A percentile compares a stretch with the other conserved stretches of the same genome.
These are phyloP conservation scores for Vulpes ferrilata DNA, from an alignment of 2,113 vertebrate species.

Conservation along the genomic window DNA sequence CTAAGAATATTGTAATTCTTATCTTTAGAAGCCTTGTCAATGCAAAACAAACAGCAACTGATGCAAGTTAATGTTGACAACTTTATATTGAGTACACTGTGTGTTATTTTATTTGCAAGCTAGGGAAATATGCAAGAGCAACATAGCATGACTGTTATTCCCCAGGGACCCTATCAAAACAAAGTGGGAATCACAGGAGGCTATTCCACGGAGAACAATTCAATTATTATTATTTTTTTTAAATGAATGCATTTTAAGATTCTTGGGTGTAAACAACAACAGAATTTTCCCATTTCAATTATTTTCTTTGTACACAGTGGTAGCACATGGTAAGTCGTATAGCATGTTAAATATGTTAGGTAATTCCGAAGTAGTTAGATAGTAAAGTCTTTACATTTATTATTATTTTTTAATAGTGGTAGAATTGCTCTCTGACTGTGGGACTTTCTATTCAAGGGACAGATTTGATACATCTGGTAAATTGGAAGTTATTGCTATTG, in stretches of 20 bases:
- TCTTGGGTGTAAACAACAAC: constrained; percentile 63
- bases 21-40: constrained; percentile 67
- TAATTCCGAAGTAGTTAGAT: constrained; percentile 48
- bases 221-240: constrained; percentile 52
- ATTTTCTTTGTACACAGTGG: constrained; percentile 46
- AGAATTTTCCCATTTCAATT: constrained; percentile 32
- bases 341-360: constrained; percentile 42
- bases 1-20: constrained; percentile 69
- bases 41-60: constrained; percentile 65
- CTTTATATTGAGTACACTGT: constrained; percentile 68
- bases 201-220: constrained; percentile 72
- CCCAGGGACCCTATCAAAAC: constrained; percentile 59
- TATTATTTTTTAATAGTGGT: constrained; percentile 52
- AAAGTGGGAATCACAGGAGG: constrained; percentile 68
- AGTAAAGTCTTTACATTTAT: constrained; percentile 38
- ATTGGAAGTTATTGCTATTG: constrained; percentile 58
- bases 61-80: constrained; percentile 76
- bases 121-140: constrained; percentile 68
- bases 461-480: constrained; percentile 47
- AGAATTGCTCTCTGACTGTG: constrained; percentile 45
- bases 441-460: constrained; percentile 37
- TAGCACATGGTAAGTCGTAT: constrained; percentile 42
- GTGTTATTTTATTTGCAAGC: constrained; percentile 74
- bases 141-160: constrained; percentile 64
- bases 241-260: constrained; percentile 63